Evolutionary conservation across 2,888 invertebrate genomes (phyloP).

Genomic region (Eurytoma adleriae): DNA sequence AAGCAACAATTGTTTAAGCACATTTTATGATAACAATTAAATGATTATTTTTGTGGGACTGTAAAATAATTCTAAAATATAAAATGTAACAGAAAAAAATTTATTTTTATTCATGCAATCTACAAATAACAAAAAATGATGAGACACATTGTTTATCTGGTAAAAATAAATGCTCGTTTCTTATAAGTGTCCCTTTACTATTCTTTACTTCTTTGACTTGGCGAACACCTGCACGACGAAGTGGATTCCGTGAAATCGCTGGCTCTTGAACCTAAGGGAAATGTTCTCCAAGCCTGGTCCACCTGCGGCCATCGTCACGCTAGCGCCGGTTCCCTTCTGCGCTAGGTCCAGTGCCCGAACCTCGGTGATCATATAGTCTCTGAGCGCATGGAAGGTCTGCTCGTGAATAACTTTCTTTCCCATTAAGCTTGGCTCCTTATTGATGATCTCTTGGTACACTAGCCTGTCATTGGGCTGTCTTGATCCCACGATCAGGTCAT

Average conservation of each 20-base stretch:
- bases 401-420: slow-evolving; percentile 62
- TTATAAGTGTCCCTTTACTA: background rate
- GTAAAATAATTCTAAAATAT: too few species aligned
- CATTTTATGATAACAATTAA: too few species aligned
- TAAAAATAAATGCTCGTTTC: background rate
- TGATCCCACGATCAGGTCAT: slow-evolving; percentile 63
- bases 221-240: slow-evolving; percentile 75
- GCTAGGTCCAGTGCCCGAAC: slow-evolving; percentile 74
- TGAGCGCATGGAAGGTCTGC: slow-evolving; percentile 60
- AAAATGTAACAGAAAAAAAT: too few species aligned
- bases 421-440: slow-evolving; percentile 62
- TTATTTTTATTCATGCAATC: too few species aligned
- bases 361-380: slow-evolving; percentile 69
- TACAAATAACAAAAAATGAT: background rate
- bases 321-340: slow-evolving; percentile 76
- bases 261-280: slow-evolving; percentile 75
- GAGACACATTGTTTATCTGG: background rate
- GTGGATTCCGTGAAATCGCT: slow-evolving; percentile 74
- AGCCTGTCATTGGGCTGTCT: slow-evolving; percentile 62
- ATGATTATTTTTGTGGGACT: too few species aligned
- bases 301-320: slow-evolving; percentile 71
- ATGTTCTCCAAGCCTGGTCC: slow-evolving; percentile 73
- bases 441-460: slow-evolving; percentile 59
- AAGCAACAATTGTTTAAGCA: too few species aligned
- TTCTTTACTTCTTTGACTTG: background rate